phyloP scores from a whole-genome alignment of 2,888 invertebrate genomes.

The Hydraecia micacea region DNA sequence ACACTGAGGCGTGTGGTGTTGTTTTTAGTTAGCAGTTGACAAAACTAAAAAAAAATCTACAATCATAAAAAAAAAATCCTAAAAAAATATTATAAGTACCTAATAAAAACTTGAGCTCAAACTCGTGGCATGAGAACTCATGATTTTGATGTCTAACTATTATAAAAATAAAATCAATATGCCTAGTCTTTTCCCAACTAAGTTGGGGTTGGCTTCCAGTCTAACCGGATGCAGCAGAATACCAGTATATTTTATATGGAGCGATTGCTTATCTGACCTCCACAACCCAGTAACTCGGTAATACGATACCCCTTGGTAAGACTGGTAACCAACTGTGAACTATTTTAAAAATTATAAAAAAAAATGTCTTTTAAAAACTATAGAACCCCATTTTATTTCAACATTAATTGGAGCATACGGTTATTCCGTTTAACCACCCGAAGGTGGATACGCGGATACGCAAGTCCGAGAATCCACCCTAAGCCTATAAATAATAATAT shows the following conservation, averaged over 20 bases:
- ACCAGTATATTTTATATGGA: background rate
- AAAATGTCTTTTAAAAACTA: background rate
- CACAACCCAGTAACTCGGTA: background rate
- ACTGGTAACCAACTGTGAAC: background rate
- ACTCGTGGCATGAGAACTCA: background rate
- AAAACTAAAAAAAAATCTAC: background rate
- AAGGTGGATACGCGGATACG: background rate
- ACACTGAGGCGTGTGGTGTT: conserved; percentile 47
- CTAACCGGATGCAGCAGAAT: background rate
- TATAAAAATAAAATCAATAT: background rate
- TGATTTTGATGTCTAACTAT: background rate
- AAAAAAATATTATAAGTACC: too few relatives aligned
- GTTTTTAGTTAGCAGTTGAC: conserved; percentile 36
- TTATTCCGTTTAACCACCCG: background rate
- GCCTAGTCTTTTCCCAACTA: background rate
- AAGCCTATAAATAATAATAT: background rate
- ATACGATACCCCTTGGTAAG: background rate
- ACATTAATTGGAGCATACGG: background rate
- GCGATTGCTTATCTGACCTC: background rate
- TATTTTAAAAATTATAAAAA: too few relatives aligned
- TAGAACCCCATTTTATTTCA: background rate
- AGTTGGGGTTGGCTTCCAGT: background rate
- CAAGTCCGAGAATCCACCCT: background rate
- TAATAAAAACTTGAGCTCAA: conserved; percentile 1
- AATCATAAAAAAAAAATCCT: background rate